Percentiles rank a stretch among this genome's conserved stretches.
Evolutionary conservation across 2,113 vertebrate genomes (phyloP).

Genomic region (Vulpes vulpes): DNA sequence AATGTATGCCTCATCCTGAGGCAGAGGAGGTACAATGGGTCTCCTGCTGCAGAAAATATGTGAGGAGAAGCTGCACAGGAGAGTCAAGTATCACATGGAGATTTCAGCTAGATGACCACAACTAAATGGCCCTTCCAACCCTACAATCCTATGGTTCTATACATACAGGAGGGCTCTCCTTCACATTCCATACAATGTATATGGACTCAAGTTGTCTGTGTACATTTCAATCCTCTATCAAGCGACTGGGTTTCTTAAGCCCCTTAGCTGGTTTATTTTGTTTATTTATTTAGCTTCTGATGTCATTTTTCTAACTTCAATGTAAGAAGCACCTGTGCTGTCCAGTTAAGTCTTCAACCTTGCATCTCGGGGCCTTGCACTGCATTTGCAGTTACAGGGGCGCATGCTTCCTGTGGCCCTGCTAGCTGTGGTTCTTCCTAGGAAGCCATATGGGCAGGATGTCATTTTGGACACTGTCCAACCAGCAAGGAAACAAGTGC

Average conservation of each 20-base stretch:
- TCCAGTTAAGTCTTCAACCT: background rate
- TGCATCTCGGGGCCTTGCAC: background rate
- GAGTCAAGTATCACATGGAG: background rate
- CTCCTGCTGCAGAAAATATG: background rate
- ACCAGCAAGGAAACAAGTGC: background rate
- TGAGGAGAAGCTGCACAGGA: background rate
- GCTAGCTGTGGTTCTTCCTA: background rate
- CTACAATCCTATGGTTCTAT: background rate
- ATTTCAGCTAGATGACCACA: background rate
- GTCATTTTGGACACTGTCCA: background rate
- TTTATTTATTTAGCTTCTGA: background rate
- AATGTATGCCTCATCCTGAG: background rate
- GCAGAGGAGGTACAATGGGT: background rate
- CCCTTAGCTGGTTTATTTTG: background rate
- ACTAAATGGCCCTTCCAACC: background rate
- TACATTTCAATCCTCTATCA: background rate
- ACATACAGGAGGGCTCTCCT: background rate
- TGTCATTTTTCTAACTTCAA: background rate
- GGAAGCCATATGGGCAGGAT: background rate
- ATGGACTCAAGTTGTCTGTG: background rate
- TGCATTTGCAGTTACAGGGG: background rate
- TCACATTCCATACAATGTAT: background rate
- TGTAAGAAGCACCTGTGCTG: background rate
- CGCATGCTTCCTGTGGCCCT: background rate
- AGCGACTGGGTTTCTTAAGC: background rate